Evolutionary conservation across 2,113 vertebrate species (phyloP), one percentile per base, ranked within the genome.

Genomic region (Melanotaenia duboulayi): DNA sequence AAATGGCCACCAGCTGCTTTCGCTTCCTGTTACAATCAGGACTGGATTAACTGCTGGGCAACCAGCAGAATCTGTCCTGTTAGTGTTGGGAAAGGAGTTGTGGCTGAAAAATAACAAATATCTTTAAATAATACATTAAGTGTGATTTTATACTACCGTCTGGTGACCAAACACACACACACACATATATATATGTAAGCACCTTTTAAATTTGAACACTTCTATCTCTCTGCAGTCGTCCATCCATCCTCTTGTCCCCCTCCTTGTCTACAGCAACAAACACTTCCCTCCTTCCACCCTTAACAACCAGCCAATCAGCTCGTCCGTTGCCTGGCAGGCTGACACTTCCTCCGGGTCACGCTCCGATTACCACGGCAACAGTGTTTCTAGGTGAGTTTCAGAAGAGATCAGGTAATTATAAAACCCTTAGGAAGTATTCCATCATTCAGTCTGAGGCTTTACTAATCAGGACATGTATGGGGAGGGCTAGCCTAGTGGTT

Each of bases 261-360:
- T 86, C 46, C 80, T 88, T 46, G 96, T 96, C 92, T 97, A 82
- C 82, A 85, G 80, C 23, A 40, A 83, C 80, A 70, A 24, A 58
- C 82, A 72, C 63, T 23, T 89, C 46, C 78, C 82, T 1, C 42
- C 58, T 0, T 54, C 59, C 55, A 7, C 74, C 0, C 79, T 55
- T 0, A 75, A 73, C 76, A 70, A 16, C 44, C 85, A 65, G 62
- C 87, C 82, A 81, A 85, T 83, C 71, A 22, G 56, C 0, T 20
- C 42, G 1, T 12, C 71, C 1, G 17, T 25, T 11, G 65, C 37
- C 24, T 24, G 0, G 2, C 39, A 39, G 32, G 48, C 17, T 2
- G 6, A 63, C 23, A 1, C 56, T 39, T 51, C 40, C 52, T 48
- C 25, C 0, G 2, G 24, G 46, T 22, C 63, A 4, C 68, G 13